phyloP scores from a whole-genome alignment of 2,888 invertebrate species.

The Notocelia uddmanniana region DNA sequence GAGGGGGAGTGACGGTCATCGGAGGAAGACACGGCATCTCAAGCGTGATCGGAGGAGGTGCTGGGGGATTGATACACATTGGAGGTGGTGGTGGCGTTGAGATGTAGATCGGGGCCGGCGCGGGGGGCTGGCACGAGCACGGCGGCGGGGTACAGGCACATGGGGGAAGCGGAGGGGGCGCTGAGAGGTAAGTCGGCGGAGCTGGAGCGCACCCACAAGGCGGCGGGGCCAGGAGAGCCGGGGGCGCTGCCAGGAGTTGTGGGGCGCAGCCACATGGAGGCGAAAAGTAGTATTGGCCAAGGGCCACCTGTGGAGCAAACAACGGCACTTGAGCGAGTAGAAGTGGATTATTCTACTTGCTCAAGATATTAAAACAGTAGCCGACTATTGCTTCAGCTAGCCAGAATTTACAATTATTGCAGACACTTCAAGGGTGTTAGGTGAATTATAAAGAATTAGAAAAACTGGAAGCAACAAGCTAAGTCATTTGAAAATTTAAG shows the following conservation, averaged over 20 bases:
- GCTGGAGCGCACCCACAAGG: slow-evolving; percentile 52
- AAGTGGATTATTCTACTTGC: slow-evolving; percentile 24
- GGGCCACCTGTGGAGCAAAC: slow-evolving; percentile 62
- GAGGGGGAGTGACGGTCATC: slow-evolving; percentile 65
- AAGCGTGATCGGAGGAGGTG: slow-evolving; percentile 63
- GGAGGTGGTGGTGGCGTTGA: slow-evolving; percentile 69
- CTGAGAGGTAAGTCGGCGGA: slow-evolving; percentile 57
- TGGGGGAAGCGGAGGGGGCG: slow-evolving; percentile 50
- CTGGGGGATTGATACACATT: slow-evolving; percentile 63
- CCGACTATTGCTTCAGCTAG: neutral
- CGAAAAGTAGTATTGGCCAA: slow-evolving; percentile 66
- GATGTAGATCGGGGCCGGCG: slow-evolving; percentile 59
- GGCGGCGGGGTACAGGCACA: slow-evolving; percentile 52
- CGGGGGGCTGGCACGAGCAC: slow-evolving; percentile 55
- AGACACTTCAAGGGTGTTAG: neutral
- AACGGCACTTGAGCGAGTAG: slow-evolving; percentile 24
- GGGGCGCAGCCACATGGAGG: slow-evolving; percentile 48
- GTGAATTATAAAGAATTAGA: neutral
- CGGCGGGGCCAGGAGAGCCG: slow-evolving; percentile 44
- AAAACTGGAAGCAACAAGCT: neutral
- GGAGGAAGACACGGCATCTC: slow-evolving; percentile 68
- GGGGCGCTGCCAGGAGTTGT: slow-evolving; percentile 23
- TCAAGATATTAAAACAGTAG: slow-evolving; percentile 17
- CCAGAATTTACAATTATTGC: neutral
- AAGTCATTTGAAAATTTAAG: neutral